phyloP scores from a whole-genome alignment of 2,888 invertebrate species.

The Colostygia pectinataria region DNA sequence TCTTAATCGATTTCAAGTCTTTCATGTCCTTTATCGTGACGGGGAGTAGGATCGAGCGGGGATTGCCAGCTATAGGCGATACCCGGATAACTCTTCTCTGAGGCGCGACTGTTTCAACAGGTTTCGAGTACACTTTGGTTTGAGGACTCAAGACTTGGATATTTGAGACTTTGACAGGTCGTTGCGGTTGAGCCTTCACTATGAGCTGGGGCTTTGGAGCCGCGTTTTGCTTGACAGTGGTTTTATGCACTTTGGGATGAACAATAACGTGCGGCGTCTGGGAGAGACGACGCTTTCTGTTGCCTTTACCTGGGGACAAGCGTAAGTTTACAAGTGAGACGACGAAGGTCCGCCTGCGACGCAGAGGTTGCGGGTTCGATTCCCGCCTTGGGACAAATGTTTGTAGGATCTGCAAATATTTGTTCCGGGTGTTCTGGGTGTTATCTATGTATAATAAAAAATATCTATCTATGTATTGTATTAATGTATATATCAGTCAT shows the following conservation, averaged over 20 bases:
- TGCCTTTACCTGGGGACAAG: conserved; percentile 59
- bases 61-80: conserved; percentile 77
- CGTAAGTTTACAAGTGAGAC: conserved; percentile 6
- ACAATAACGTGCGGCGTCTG: conserved; percentile 65
- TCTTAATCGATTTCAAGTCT: conserved; percentile 88
- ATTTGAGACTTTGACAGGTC: conserved; percentile 70
- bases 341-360: no score
- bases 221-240: conserved; percentile 59
- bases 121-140: conserved; percentile 74
- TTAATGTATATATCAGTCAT: no score
- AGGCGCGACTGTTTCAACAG: conserved; percentile 70
- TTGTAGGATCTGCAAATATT: no score
- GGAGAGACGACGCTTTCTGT: conserved; percentile 73
- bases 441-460: no score
- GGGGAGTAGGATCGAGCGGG: conserved; percentile 87
- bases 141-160: conserved; percentile 72
- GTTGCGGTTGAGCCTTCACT: conserved; percentile 74
- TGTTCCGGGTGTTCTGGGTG: no score
- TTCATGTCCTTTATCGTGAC: conserved; percentile 87
- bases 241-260: conserved; percentile 72
- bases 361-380: no score
- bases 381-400: neutral
- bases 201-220: conserved; percentile 69
- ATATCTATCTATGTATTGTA: no score
- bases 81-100: conserved; percentile 72